These are phyloP conservation scores for Lasioglossum oenotherae DNA, from an alignment of 2,888 invertebrate genomes.

Conservation along the genomic window DNA sequence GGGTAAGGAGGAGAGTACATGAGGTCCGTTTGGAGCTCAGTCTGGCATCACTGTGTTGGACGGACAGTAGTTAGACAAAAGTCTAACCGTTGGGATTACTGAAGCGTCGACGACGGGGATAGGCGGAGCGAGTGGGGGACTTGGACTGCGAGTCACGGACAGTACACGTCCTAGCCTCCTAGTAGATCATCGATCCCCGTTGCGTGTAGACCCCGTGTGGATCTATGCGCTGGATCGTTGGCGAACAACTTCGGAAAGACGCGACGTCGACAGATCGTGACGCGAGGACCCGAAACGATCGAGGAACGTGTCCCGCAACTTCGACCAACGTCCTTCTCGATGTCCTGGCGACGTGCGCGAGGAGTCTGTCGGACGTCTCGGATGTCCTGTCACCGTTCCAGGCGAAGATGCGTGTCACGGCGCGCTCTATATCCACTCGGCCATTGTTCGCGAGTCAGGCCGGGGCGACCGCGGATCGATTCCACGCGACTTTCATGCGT, in stretches of 20 bases:
- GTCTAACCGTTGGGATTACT: no score
- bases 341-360: constrained; percentile 19
- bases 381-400: constrained; percentile 53
- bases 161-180: background rate
- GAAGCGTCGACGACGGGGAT: no score
- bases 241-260: background rate
- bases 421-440: constrained; percentile 27
- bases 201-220: background rate
- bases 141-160: no score
- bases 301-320: constrained; percentile 24
- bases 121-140: background rate
- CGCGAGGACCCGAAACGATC: background rate
- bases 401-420: constrained; percentile 50
- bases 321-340: constrained; percentile 40
- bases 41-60: no score
- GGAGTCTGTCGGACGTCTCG: background rate
- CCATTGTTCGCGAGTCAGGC: constrained; percentile 60
- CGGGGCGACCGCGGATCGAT: constrained; percentile 55
- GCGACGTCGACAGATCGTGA: background rate
- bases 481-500: constrained; percentile 52
- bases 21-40: no score
- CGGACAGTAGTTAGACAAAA: no score
- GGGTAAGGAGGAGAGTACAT: no score
- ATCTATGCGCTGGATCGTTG: background rate
- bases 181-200: background rate